phyloP scores from a whole-genome alignment of 2,113 vertebrate species.

The Rhea americana region DNA sequence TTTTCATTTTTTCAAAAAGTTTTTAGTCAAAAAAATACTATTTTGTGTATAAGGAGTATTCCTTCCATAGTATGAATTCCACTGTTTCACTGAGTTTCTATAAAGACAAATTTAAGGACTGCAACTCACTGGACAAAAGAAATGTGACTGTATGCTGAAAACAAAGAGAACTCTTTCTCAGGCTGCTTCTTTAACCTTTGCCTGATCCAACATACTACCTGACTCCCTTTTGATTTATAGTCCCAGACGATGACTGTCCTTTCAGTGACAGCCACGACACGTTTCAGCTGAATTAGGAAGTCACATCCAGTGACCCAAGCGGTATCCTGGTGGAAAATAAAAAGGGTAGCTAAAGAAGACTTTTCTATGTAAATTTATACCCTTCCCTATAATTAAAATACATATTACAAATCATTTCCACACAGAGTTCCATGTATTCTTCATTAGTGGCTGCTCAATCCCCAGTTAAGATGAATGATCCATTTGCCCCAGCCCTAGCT shows the following conservation, averaged over 20 bases:
- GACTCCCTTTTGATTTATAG: constrained; percentile 72
- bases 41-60: background rate
- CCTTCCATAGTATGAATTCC: background rate
- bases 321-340: constrained; percentile 65
- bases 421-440: background rate
- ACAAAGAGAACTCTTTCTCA: background rate
- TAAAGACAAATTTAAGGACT: background rate
- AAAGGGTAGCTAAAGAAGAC: background rate
- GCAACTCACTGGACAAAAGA: background rate
- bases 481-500: background rate
- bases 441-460: background rate
- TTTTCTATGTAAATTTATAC: background rate
- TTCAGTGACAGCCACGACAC: constrained; percentile 72
- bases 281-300: constrained; percentile 73
- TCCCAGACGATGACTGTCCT: constrained; percentile 78
- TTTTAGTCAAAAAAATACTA: background rate
- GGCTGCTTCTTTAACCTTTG: background rate
- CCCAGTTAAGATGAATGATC: background rate
- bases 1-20: background rate
- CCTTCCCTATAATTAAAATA: background rate
- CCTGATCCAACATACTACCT: constrained; percentile 57
- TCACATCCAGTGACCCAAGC: constrained; percentile 78
- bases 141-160: background rate
- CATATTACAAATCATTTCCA: background rate
- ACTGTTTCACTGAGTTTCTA: background rate